A percentile compares a stretch with the other conserved stretches of the same genome.
Conservation (phyloP, 1,140 invertebrate species). For the Wasmannia auropunctata region DNA sequence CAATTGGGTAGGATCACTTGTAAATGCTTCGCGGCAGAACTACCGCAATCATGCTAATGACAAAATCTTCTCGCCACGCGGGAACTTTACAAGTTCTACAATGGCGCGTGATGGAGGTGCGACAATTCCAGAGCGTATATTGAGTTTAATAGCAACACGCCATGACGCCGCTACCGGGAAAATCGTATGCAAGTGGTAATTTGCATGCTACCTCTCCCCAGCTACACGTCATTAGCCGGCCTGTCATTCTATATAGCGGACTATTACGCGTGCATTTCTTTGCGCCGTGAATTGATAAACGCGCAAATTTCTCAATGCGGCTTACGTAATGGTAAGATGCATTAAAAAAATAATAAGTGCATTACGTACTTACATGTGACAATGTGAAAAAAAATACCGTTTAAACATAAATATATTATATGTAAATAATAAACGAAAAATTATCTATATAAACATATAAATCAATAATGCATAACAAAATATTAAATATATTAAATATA, state of each 20-base stretch:
- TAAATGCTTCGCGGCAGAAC: conserved; percentile 48
- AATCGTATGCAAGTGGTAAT: conserved; percentile 53
- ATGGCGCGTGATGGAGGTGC: conserved; percentile 45
- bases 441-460: not conserved
- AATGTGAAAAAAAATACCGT: not conserved
- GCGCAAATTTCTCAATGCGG: not conserved
- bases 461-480: too few relatives aligned
- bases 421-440: not conserved
- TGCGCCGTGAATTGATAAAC: conserved; percentile 26
- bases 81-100: conserved; percentile 51
- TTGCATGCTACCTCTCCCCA: conserved; percentile 42
- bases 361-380: not conserved
- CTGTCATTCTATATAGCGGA: conserved; percentile 32
- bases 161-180: conserved; percentile 31
- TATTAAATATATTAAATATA: too few relatives aligned
- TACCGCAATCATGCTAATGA: conserved; percentile 51
- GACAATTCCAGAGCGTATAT: conserved; percentile 49
- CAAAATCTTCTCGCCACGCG: conserved; percentile 50
- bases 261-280: conserved; percentile 54
- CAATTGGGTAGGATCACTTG: conserved; percentile 39
- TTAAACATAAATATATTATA: not conserved
- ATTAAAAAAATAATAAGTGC: not conserved
- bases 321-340: not conserved
- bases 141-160: conserved; percentile 49
- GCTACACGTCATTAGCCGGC: conserved; percentile 41